Base-by-base conservation (phyloP, 2,797 vertebrate species). In the Gallinago nigripennis region DNA sequence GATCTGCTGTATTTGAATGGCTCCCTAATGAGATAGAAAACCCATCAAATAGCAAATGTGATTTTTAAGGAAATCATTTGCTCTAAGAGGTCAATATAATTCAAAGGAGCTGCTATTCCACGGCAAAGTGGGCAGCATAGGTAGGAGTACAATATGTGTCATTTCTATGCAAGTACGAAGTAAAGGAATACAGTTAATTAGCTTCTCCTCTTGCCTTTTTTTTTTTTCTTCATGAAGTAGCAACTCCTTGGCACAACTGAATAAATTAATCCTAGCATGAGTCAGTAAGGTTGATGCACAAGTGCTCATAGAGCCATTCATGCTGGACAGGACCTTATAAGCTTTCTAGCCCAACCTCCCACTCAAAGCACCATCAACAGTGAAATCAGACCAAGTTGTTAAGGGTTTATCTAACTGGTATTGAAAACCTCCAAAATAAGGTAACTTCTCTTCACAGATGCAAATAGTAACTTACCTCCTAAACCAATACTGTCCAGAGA, bases 51-150 rank as follows among this genome's bases (percentile, higher is more conserved):
- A 83, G 27, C 12, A 89, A 92, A 89, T 9, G 1, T 87, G 30
- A 82, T 73, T 85, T 93, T 82, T 86, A 75, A 82, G 60, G 65
- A 78, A 92, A 92, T 79, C 2, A n/a, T 87, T 93, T 90, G n/a
- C 54, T 88, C 65, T 25, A 35, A 65, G 58, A 76, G 43, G 50
- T 87, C 85, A 86, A 18, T 70, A 56, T 45, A 81, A 82, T 69
- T 85, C 33, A 50, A 92, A 92, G 57, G 20, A 88, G 72, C 24
- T 79, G 39, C 24, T 65, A 39, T 61, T 94, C 54, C 50, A 83
- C 25, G 7, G 15, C n/a, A 81, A 73, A 81, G 8, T 61, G 10
- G 50, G 37, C 25, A 57, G 27, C 17, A 37, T 4, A 92, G 25
- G 50, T 76, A 85, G 66, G 8, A 85, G n/a, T 73, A 61, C 0